A percentile compares a stretch with the other conserved stretches of the same genome.
Conservation (phyloP, 2,113 vertebrate species). For the Chaetodon trifascialis region DNA sequence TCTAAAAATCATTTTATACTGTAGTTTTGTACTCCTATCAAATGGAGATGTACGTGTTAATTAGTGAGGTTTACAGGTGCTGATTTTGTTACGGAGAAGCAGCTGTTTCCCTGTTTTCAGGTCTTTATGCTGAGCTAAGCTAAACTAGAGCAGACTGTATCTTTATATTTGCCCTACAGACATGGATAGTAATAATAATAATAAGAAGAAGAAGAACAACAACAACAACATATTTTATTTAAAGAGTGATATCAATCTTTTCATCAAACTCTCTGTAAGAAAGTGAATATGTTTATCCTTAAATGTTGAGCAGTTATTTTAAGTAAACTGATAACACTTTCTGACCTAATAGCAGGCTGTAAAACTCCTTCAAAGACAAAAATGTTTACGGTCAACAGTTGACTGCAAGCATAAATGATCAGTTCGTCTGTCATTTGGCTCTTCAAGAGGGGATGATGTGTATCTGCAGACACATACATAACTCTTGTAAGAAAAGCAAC, state of each 20-base stretch:
- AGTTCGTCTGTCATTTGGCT: not conserved
- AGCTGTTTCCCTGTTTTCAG: not conserved
- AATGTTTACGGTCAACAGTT: not conserved
- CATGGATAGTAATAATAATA: not conserved
- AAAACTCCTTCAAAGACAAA: not conserved
- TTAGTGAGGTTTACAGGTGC: not conserved
- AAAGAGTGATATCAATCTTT: not conserved
- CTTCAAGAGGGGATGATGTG: not conserved
- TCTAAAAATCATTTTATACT: not conserved
- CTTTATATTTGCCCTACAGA: not conserved
- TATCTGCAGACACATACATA: not conserved
- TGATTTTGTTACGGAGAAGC: not conserved
- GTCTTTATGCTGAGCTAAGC: not conserved
- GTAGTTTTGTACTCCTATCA: not conserved
- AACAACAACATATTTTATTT: too few species aligned
- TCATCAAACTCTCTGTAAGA: not conserved
- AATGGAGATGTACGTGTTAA: not conserved
- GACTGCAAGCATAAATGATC: not conserved
- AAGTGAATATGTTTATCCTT: not conserved
- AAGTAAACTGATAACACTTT: not conserved
- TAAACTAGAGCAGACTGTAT: not conserved
- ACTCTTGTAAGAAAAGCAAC: constrained; percentile 5
- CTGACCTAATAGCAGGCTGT: not conserved
- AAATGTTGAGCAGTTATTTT: not conserved
- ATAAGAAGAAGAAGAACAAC: too few species aligned